Base-by-base conservation (phyloP, 2,797 vertebrate species). In the Scleropages formosus region DNA sequence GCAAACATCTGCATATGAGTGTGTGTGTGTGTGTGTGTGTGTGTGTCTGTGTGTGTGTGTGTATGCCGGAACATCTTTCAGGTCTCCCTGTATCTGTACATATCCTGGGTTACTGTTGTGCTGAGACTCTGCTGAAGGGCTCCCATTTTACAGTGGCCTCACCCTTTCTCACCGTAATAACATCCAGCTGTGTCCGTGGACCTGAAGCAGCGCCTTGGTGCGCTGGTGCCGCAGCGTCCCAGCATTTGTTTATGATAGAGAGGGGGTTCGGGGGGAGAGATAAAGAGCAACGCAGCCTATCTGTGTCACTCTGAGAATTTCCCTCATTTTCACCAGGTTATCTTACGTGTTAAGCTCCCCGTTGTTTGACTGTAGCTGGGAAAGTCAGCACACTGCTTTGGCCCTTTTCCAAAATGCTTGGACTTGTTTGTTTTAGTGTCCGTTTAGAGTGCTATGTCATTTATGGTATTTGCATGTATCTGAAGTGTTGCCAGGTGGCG, bases 161-260 rank as follows among this genome's bases (percentile, higher is more conserved):
- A 39, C 15, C 31, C 13, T 31, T 49, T 1, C 51, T 71, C 12
- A 59, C 15, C 27, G 26, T 39, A 39, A 1, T 51, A 16, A 31
- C 26, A 49, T 39, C 18, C 39, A 39, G 47, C 18, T 20, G 49
- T 4, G 68, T 70, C 16, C 69, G 44, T 7, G 24, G 47, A 47
- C 46, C 49, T 56, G 12, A 68, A 24, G 7, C 49, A 26, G 53
- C 68, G 68, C 18, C 49, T n/a, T 7, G 8, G 26, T 9, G n/a
- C 24, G 49, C 49, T 4, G 15, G 68, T 70, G 24, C 20, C 49
- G 70, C 1, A 11, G 24, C 24, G 88, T 86, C 77, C 81, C 79
- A 39, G 83, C 89, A 86, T 90, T 90, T 87, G 84, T 77, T 78
- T 81, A 84, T 82, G 88, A 89, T 89, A 87, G 88, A 83, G 83